A percentile compares a stretch with the other conserved stretches of the same genome.
Conservation (phyloP, 2,797 vertebrate genomes). For the Sebastes itinus region DNA sequence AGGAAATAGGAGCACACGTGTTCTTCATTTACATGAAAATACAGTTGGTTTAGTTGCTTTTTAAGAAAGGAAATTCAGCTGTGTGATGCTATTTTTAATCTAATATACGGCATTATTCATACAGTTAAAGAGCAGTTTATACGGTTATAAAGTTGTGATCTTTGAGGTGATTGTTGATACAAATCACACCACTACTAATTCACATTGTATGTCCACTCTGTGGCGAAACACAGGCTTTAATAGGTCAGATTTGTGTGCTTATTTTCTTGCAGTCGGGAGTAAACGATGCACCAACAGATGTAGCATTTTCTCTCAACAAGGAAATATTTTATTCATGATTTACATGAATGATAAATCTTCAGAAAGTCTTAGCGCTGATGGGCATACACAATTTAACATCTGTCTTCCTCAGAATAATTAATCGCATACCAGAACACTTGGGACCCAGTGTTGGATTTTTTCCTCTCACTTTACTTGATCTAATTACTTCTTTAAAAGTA, state of each 20-base stretch:
- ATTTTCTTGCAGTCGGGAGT: constrained; percentile 69
- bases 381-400: constrained; percentile 87
- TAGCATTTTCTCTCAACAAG: constrained; percentile 84
- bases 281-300: constrained; percentile 80
- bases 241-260: constrained; percentile 67
- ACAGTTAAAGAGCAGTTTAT: not conserved
- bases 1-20: constrained; percentile 18
- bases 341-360: constrained; percentile 87
- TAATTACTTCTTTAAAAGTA: constrained; percentile 80
- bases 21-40: constrained; percentile 26
- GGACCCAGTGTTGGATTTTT: constrained; percentile 74
- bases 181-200: not conserved
- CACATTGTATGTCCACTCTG: constrained; percentile 19
- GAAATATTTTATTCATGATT: constrained; percentile 88
- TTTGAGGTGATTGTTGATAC: not conserved
- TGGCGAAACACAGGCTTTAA: constrained; percentile 35
- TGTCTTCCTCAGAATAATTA: constrained; percentile 86
- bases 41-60: constrained; percentile 16
- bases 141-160: not conserved
- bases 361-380: constrained; percentile 85
- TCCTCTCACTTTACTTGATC: constrained; percentile 74
- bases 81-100: not conserved
- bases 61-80: constrained; percentile 1
- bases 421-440: constrained; percentile 75
- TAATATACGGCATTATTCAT: not conserved